Evolutionary conservation across 2,797 vertebrate genomes (phyloP).

Genomic region (Neopelma chrysocephalum): DNA sequence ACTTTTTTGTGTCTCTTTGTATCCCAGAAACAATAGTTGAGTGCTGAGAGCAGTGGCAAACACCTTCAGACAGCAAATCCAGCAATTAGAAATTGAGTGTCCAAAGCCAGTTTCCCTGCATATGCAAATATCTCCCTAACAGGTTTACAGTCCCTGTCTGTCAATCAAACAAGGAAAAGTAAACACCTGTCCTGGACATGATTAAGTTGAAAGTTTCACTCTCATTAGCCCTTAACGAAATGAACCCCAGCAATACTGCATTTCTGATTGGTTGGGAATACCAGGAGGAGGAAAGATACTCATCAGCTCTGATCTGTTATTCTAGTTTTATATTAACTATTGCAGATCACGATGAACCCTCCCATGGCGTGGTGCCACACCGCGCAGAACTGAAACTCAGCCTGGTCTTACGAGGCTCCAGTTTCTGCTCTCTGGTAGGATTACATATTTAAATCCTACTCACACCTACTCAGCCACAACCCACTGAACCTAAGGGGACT

Average conservation of each 20-base stretch:
- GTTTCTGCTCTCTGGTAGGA: background rate
- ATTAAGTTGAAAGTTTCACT: conserved; percentile 41
- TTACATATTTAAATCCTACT: background rate
- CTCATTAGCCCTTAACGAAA: conserved; percentile 47
- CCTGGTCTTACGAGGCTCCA: background rate
- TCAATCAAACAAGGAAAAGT: conserved; percentile 53
- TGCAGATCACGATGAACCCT: background rate
- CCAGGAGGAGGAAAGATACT: conserved; percentile 42
- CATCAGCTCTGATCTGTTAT: conserved; percentile 51
- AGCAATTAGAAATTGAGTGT: background rate
- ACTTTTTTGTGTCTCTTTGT: background rate
- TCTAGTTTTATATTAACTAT: conserved; percentile 53
- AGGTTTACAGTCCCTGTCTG: conserved; percentile 29
- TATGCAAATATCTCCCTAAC: conserved; percentile 17
- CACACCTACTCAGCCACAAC: background rate
- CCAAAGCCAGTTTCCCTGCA: conserved; percentile 22
- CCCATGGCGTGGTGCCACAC: background rate
- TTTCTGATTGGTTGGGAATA: conserved; percentile 36
- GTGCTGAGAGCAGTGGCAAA: background rate
- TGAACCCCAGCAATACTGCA: background rate
- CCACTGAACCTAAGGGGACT: background rate
- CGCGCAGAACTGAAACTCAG: background rate
- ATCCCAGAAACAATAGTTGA: background rate
- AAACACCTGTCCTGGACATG: conserved; percentile 8
- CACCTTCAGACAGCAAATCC: background rate